Conservation (phyloP, 2,888 invertebrate species). For the Nebria brevicollis region DNA sequence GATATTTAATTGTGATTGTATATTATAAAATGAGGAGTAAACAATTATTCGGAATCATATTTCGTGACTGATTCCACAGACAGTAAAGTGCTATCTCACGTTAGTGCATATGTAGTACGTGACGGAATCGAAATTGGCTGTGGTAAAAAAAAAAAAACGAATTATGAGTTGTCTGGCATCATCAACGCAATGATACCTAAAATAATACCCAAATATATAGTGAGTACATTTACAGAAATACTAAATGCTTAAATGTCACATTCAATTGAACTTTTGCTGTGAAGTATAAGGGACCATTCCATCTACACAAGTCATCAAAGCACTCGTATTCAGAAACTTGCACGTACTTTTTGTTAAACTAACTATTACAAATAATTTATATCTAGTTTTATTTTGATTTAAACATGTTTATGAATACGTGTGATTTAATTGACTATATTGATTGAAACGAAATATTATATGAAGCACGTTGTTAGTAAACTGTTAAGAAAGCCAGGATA, state of each 20-base stretch:
- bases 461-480: slow-evolving; percentile 2
- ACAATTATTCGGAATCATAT: neutral
- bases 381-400: too few species aligned
- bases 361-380: too few species aligned
- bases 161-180: neutral
- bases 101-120: neutral
- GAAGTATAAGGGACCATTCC: too few species aligned
- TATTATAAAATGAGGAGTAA: neutral
- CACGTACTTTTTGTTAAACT: too few species aligned
- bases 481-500: neutral
- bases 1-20: neutral
- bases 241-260: neutral
- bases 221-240: slow-evolving; percentile 1
- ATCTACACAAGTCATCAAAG: too few species aligned
- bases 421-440: too few species aligned
- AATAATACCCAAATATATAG: neutral
- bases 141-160: neutral
- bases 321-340: too few species aligned
- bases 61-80: neutral
- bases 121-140: neutral
- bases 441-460: neutral
- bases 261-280: too few species aligned
- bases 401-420: too few species aligned
- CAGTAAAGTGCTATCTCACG: neutral
- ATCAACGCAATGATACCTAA: neutral